Evolutionary conservation across 2,888 invertebrate genomes (phyloP).

Genomic region (Cinara cedri): DNA sequence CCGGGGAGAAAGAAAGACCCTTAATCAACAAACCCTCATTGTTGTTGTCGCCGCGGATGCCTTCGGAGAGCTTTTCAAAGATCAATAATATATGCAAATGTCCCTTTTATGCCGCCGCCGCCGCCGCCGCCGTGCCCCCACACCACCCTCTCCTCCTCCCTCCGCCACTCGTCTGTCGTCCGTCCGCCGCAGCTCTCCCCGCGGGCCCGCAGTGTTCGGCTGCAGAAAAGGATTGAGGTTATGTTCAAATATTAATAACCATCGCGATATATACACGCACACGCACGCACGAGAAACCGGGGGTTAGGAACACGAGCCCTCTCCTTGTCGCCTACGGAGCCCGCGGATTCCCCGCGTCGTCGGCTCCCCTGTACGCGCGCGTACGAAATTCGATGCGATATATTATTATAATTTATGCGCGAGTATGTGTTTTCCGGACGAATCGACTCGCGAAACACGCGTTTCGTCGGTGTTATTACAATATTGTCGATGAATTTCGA

Average conservation of each 20-base stretch:
- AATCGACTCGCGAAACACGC: not conserved
- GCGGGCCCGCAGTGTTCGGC: too few relatives aligned
- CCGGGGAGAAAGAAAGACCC: constrained; percentile 55
- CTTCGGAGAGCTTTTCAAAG: constrained; percentile 57
- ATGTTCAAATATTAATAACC: constrained; percentile 56
- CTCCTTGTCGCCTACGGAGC: constrained; percentile 18
- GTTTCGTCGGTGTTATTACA: not conserved
- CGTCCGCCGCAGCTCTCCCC: not conserved
- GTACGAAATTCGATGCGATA: constrained; percentile 21
- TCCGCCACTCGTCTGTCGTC: not conserved
- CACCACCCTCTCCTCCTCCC: not conserved
- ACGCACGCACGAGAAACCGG: not conserved
- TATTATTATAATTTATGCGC: constrained; percentile 3
- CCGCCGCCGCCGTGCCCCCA: not conserved
- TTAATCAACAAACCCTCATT: constrained; percentile 57
- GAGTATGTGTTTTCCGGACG: not conserved
- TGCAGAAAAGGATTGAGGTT: constrained; percentile 56
- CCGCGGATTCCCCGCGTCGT: too few relatives aligned
- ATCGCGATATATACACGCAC: not conserved
- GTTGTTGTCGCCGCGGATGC: constrained; percentile 51
- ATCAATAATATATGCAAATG: constrained; percentile 57
- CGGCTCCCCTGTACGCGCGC: constrained; percentile 39
- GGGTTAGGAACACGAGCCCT: constrained; percentile 2
- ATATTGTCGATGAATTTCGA: too few relatives aligned
- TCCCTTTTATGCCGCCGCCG: constrained; percentile 21